A percentile compares a stretch with the other conserved stretches of the same genome.
Conservation (phyloP, 1,140 invertebrate genomes). For the Yoshiicerus persimilis region DNA sequence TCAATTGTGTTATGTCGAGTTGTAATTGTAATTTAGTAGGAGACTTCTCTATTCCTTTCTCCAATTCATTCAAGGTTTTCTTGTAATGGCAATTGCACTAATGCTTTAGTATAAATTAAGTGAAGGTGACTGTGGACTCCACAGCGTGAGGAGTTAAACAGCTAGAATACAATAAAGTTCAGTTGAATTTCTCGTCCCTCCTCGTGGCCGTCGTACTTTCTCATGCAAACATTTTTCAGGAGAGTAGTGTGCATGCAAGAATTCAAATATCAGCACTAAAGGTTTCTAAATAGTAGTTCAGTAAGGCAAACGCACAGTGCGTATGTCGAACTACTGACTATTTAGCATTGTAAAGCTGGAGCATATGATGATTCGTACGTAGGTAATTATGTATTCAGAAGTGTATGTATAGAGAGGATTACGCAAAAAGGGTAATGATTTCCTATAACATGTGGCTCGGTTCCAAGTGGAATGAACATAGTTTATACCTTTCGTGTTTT, state of each 20-base stretch:
- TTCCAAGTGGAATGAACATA: background rate
- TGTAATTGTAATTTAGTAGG: no score
- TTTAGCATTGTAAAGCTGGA: background rate
- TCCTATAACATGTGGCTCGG: background rate
- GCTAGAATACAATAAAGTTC: no score
- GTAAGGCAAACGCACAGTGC: background rate
- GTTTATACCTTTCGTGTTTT: background rate
- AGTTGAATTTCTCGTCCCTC: no score
- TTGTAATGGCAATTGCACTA: background rate
- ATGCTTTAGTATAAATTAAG: background rate
- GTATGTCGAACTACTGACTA: background rate
- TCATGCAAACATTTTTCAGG: background rate
- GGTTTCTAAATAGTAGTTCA: background rate
- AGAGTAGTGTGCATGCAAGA: background rate
- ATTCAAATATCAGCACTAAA: background rate
- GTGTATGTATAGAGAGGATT: background rate
- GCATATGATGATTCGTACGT: background rate
- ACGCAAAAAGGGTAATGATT: background rate
- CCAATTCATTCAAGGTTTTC: background rate
- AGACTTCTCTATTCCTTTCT: no score
- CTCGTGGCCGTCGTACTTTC: background rate
- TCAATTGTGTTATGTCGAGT: background rate
- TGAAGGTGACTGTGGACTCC: background rate
- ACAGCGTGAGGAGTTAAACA: no score
- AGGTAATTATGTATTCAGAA: background rate